Base-by-base conservation (phyloP, 2,888 invertebrate species). In the Dorcus parallelipipedus region DNA sequence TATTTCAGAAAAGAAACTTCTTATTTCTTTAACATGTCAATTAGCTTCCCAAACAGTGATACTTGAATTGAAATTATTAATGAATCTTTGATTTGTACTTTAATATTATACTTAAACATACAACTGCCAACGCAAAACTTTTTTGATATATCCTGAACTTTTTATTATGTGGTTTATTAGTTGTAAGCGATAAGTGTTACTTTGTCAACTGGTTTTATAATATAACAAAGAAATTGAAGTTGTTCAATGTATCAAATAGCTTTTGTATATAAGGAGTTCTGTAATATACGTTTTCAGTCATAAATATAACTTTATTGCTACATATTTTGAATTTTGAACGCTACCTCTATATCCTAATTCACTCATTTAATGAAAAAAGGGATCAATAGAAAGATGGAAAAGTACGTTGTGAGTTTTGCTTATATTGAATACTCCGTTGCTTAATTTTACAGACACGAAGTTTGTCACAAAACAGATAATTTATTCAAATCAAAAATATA, bases 221-320 rank as follows among this genome's bases (percentile, higher is more conserved):
- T 51, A 45, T 43, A 17, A 52, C 41, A 42, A 33, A 45, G 51
- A 42, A 45, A 50, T 56, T 20, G 10, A 51, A 45, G 39, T 17
- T 47, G 52, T 39, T 51, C 43, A 52, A 20, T 33, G 38, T 38
- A 40, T 59, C 62, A 61, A 56, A 47, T 66, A 66, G 66, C 64
- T 66, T 66, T 64, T 64, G 64, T 66, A 64, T 61, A 66, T 64
- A 64, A 62, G 64, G 58, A 64, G 43, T 63, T 50, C 54, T 58
- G 63, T 64, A 65, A 62, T 58, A 65, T 33, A 33, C 26, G 26
- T 33, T 64, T 64, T 51, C 51, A 47, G 39, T 47, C 38, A 47
- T 52, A 47, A 56, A 56, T 56, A 56, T 56, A 56, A 39, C 51
- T 51, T 56, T 56, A 51, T 38, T 52, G 52, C 56, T 56, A 45